These are phyloP conservation scores for Nothobranchius furzeri DNA, from an alignment of 2,113 vertebrate genomes.

Conservation along the genomic window DNA sequence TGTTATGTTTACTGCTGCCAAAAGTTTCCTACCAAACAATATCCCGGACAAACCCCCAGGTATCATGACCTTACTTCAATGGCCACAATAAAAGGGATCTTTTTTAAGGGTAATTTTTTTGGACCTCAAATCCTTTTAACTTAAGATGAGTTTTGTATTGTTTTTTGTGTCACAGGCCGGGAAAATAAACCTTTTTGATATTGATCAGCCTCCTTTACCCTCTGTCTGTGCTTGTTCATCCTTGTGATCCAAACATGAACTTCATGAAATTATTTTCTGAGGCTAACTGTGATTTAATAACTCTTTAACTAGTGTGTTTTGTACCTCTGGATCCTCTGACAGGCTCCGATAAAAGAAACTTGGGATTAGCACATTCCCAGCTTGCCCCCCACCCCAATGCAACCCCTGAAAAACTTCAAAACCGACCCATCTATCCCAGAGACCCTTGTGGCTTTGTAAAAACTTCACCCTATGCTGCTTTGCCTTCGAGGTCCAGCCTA, in stretches of 20 bases:
- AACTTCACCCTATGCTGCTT: conserved; percentile 59
- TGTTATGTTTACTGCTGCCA: too few relatives aligned
- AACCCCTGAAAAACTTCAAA: conserved; percentile 26
- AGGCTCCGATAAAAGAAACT: conserved; percentile 62
- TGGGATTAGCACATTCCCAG: conserved; percentile 47
- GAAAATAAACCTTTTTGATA: conserved; percentile 56
- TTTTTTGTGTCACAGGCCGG: conserved; percentile 15
- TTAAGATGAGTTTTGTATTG: conserved; percentile 38
- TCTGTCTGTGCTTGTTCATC: background rate
- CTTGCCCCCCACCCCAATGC: conserved; percentile 13
- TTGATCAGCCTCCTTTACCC: conserved; percentile 6
- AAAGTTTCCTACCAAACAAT: too few relatives aligned
- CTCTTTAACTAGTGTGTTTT: too few relatives aligned
- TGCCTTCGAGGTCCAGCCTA: conserved; percentile 63
- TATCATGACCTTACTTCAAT: too few relatives aligned
- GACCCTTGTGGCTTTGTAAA: conserved; percentile 74
- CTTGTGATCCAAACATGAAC: background rate
- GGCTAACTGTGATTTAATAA: too few relatives aligned
- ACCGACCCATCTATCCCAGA: conserved; percentile 57
- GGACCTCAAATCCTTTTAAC: conserved; percentile 29
- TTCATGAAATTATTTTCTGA: background rate
- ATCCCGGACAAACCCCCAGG: too few relatives aligned
- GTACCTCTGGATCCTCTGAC: conserved; percentile 33
- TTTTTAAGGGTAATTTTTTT: conserved; percentile 4
- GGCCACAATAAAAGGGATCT: too few relatives aligned